phyloP scores from a whole-genome alignment of 2,797 vertebrate genomes.

The Falco naumanni region DNA sequence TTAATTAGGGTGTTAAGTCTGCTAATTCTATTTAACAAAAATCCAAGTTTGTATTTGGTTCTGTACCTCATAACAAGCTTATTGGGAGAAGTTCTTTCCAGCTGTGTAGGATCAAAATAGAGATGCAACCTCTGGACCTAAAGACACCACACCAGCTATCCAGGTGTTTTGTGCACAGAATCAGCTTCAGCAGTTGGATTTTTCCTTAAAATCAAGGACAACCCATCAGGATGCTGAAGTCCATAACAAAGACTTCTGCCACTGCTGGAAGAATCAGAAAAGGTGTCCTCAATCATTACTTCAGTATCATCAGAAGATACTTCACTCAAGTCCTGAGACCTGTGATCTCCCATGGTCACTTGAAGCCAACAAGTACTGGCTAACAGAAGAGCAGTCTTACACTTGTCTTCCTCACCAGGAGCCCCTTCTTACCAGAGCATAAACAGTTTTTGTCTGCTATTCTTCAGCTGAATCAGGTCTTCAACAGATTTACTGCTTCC shows the following conservation, averaged over 20 bases:
- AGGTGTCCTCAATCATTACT: not conserved
- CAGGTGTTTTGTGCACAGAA: not conserved
- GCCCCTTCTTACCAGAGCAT: not conserved
- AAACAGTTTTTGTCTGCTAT: not conserved
- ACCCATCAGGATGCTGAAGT: not conserved
- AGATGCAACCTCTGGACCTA: not conserved
- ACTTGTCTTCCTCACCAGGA: not conserved
- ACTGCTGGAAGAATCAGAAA: not conserved
- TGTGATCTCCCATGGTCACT: not conserved
- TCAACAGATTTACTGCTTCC: not conserved
- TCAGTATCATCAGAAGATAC: not conserved
- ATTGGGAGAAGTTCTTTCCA: not conserved
- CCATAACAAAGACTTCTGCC: not conserved
- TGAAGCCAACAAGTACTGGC: not conserved
- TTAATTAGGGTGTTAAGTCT: not conserved
- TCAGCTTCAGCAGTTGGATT: not conserved
- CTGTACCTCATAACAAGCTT: not conserved
- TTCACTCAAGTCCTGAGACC: not conserved
- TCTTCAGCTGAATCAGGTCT: not conserved
- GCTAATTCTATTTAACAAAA: constrained; percentile 12
- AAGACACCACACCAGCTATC: not conserved
- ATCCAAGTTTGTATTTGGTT: not conserved
- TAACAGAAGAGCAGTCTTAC: not conserved
- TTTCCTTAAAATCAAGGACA: not conserved
- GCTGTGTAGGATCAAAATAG: not conserved